These are phyloP conservation scores for Haplochromis burtoni DNA, from an alignment of 2,113 vertebrate genomes.

Conservation along the genomic window DNA sequence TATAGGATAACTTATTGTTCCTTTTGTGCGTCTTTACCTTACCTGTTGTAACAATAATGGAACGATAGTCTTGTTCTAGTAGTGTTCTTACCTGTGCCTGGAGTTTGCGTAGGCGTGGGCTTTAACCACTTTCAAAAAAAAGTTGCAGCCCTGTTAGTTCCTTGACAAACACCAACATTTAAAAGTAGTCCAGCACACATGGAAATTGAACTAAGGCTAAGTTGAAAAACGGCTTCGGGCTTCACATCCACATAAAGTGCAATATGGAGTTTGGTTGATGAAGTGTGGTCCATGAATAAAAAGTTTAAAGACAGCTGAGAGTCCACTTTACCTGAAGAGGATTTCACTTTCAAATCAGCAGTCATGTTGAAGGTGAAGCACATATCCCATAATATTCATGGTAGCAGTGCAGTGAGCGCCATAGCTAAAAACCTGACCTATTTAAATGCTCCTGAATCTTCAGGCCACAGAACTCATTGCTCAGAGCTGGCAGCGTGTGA, in stretches of 20 bases:
- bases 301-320: not conserved
- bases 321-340: not conserved
- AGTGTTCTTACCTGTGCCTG: accelerated
- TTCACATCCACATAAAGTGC: accelerated
- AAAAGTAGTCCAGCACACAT: not conserved
- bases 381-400: not conserved
- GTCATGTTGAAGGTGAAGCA: accelerated
- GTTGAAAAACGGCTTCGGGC: not conserved
- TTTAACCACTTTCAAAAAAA: not conserved
- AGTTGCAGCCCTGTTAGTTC: not conserved
- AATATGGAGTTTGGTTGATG: not conserved
- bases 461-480: not conserved
- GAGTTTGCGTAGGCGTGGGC: accelerated
- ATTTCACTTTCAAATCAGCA: not conserved
- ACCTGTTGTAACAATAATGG: not conserved
- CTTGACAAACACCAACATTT: accelerated
- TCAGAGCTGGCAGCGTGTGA: not conserved
- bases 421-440: not conserved
- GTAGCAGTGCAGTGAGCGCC: not conserved
- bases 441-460: not conserved
- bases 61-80: not conserved
- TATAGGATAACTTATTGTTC: not conserved
- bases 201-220: accelerated
- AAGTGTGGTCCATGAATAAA: not conserved
- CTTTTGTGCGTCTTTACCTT: not conserved